Conservation (phyloP, 2,113 vertebrate species). For the Nanorana parkeri region DNA sequence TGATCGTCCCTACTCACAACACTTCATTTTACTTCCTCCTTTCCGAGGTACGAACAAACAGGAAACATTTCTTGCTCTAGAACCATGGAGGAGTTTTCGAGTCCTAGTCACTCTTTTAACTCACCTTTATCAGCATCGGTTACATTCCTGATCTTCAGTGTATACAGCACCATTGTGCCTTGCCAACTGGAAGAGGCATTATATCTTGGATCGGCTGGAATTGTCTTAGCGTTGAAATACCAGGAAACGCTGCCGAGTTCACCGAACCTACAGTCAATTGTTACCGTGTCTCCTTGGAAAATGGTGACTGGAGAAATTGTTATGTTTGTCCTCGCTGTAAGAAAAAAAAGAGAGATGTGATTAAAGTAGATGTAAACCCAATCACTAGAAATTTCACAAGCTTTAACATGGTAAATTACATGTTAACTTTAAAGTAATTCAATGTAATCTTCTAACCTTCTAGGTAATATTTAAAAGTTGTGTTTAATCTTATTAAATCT, state of each 20-base stretch:
- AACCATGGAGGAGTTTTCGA: too few relatives aligned
- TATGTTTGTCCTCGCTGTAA: constrained; percentile 55
- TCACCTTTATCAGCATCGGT: constrained; percentile 59
- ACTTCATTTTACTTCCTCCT: too few relatives aligned
- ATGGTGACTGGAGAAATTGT: constrained; percentile 59
- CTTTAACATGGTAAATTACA: too few relatives aligned
- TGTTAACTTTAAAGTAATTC: too few relatives aligned
- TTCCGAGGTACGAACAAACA: too few relatives aligned
- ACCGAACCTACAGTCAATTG: constrained; percentile 64
- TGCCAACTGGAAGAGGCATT: accelerated
- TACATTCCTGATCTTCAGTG: constrained; percentile 63
- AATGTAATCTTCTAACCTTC: too few relatives aligned
- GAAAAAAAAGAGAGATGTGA: neutral
- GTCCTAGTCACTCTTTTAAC: neutral
- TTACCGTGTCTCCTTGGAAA: constrained; percentile 71
- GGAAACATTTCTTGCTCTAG: too few relatives aligned
- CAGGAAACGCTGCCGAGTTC: constrained; percentile 59
- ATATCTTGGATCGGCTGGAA: constrained; percentile 17
- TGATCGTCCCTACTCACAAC: too few relatives aligned
- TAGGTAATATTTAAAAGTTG: too few relatives aligned
- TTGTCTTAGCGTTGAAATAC: constrained; percentile 12
- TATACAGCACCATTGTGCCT: neutral
- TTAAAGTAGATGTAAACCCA: too few relatives aligned
- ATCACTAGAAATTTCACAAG: too few relatives aligned
- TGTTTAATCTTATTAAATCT: too few relatives aligned